These are phyloP conservation scores for Sardinella longiceps DNA, from an alignment of 2,797 vertebrate species.

Conservation along the genomic window DNA sequence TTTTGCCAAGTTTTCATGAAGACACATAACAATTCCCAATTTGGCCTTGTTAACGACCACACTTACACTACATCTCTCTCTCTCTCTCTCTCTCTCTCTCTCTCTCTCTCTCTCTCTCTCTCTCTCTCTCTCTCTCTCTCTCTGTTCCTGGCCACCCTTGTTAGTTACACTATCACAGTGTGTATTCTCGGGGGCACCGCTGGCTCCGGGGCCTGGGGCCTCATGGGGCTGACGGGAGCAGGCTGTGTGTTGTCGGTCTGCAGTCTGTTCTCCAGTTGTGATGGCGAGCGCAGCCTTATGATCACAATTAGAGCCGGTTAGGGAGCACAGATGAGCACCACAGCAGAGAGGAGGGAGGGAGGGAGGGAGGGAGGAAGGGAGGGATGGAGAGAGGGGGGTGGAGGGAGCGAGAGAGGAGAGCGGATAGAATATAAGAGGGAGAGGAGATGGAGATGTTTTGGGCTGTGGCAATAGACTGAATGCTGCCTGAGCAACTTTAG, in stretches of 20 bases:
- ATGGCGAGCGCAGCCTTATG: constrained; percentile 84
- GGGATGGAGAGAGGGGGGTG: constrained; percentile 56
- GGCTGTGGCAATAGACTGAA: background rate
- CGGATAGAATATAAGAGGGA: constrained; percentile 58
- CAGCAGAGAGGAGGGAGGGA: constrained; percentile 38
- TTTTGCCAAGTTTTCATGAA: constrained; percentile 15
- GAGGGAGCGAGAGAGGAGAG: constrained; percentile 62
- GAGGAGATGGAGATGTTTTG: background rate
- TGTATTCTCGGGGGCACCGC: constrained; percentile 70
- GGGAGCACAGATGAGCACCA: constrained; percentile 83
- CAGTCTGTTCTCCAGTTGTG: constrained; percentile 93
- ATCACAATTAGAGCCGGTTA: constrained; percentile 92
- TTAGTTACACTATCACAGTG: constrained; percentile 82
- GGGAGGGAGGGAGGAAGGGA: constrained; percentile 50
- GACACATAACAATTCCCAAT: constrained; percentile 62
- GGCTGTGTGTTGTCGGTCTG: constrained; percentile 75
- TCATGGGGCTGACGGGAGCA: constrained; percentile 72
- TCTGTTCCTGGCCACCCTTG: constrained; percentile 69
- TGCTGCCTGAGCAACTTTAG: background rate
- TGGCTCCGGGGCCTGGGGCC: constrained; percentile 51
- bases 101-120: background rate
- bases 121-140: constrained; percentile 30
- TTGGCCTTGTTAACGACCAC: constrained; percentile 73
- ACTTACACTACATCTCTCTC: background rate
- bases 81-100: background rate